Base-by-base conservation (phyloP, 1,140 invertebrate genomes). In the Pachypsylla venusta region DNA sequence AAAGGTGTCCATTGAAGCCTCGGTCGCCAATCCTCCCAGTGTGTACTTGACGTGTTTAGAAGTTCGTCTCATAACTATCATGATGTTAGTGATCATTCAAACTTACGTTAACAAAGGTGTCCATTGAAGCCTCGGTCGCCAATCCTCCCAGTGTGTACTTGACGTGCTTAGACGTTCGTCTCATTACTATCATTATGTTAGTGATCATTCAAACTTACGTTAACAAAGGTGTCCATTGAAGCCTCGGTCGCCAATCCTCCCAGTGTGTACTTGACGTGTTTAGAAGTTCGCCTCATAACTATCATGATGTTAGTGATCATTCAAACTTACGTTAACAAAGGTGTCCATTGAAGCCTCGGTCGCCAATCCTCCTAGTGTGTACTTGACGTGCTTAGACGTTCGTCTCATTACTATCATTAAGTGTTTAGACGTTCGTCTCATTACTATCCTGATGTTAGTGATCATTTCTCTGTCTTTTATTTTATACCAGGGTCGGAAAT, bases 101-200 rank as follows among this genome's bases (percentile, higher is more conserved):
- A 35, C 42, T 48, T 48, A 48, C 42, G 22, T 48, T 48, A 22
- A 48, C 4, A 19, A 5, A 48, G n/a, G 42, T 48, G 22, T 48
- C 42, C 42, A 48, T 48, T 3, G 42, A 19, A 5, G 42, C 42
- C n/a, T 48, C 42, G n/a, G 42, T 48, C n/a, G 42, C 16, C 16
- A 48, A 22, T 48, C 42, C 42, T 10, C 42, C 42, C 42, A 48
- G 42, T 7, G 42, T 48, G 42, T 48, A 48, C 16, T 48, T 48
- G 7, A 48, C 42, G 7, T 48, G n/a, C n/a, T 48, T 48, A 19
- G 4, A 19, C 4, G 42, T 48, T n/a, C 42, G 16, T 22, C 7
- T 4, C 42, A 48, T 48, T 4, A 48, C 42, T 7, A 48, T 19
- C 42, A 19, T 48, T n/a, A 48, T 5, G 42, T 48, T 48, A 3